Percentiles rank a stretch among this genome's conserved stretches.
Evolutionary conservation across 35 echinoderm and acorn worm species (phyloP).

Genomic region (Stichopus chloronotus): DNA sequence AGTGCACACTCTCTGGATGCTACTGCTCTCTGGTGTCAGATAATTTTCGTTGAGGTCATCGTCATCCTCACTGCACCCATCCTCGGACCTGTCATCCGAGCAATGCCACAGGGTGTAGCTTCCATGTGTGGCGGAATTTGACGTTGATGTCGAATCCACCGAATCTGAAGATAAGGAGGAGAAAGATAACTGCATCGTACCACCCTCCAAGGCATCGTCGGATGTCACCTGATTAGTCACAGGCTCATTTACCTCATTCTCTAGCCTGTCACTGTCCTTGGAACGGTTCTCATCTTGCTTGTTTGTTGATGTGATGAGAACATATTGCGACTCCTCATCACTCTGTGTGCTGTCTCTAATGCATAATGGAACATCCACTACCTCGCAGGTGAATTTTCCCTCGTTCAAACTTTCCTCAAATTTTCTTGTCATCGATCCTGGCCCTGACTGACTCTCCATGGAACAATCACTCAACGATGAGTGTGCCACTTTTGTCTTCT

Average conservation of each 20-base stretch:
- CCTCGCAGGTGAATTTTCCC: not conserved
- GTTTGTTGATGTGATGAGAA: not conserved
- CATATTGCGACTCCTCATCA: not conserved
- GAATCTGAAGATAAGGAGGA: conserved; percentile 1
- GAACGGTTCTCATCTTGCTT: too few relatives aligned
- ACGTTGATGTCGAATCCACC: not conserved
- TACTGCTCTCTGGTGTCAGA: not conserved
- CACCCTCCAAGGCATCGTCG: not conserved
- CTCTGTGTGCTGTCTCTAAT: not conserved
- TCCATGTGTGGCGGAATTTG: not conserved
- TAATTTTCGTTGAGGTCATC: not conserved
- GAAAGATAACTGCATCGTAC: conserved; percentile 1
- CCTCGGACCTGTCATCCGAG: not conserved
- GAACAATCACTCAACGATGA: not conserved
- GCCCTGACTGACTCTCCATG: not conserved
- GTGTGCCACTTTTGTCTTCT: not conserved
- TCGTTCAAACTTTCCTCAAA: not conserved
- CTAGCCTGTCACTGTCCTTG: not conserved
- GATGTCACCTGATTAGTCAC: not conserved
- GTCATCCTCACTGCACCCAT: not conserved
- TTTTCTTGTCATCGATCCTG: not conserved
- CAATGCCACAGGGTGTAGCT: conserved; percentile 29
- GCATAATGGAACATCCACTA: not conserved
- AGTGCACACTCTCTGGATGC: not conserved
- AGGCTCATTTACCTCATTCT: not conserved